These are phyloP conservation scores for Leptodactylus fallax DNA, from an alignment of 2,797 vertebrate genomes.

Conservation along the genomic window DNA sequence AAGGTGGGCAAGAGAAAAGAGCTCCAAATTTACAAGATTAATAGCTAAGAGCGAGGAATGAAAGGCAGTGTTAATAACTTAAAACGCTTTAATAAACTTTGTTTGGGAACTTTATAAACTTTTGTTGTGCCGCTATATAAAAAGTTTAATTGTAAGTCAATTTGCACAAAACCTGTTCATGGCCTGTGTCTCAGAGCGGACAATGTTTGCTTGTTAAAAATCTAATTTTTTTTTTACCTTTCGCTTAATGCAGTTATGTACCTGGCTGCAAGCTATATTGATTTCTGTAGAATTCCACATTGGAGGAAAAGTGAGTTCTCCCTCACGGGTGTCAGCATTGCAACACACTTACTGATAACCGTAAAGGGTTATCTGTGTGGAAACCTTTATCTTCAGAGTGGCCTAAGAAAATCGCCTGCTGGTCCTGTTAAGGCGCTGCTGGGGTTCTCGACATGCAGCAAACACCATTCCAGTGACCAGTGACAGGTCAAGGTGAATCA, in stretches of 20 bases:
- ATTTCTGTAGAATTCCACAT: not conserved
- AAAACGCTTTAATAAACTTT: not conserved
- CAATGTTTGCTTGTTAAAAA: not conserved
- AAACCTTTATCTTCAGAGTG: too few species aligned
- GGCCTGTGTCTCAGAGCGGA: not conserved
- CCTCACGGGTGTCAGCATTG: not conserved
- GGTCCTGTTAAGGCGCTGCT: too few species aligned
- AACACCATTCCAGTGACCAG: too few species aligned
- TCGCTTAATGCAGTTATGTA: not conserved
- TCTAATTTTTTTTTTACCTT: not conserved
- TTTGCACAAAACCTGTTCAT: not conserved
- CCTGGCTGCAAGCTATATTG: constrained; percentile 3
- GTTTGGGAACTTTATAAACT: not conserved
- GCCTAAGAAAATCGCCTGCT: too few species aligned
- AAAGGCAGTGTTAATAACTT: constrained; percentile 7
- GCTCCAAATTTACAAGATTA: not conserved
- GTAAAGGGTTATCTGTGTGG: too few species aligned
- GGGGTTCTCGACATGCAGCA: too few species aligned
- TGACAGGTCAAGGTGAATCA: too few species aligned
- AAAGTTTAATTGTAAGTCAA: not conserved
- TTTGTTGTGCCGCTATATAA: not conserved
- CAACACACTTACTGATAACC: not conserved
- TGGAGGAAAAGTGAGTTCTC: not conserved
- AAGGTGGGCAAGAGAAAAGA: not conserved
- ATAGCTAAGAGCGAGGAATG: not conserved